Base-by-base conservation (phyloP, 2,888 invertebrate species). In the Polietes domitor region DNA sequence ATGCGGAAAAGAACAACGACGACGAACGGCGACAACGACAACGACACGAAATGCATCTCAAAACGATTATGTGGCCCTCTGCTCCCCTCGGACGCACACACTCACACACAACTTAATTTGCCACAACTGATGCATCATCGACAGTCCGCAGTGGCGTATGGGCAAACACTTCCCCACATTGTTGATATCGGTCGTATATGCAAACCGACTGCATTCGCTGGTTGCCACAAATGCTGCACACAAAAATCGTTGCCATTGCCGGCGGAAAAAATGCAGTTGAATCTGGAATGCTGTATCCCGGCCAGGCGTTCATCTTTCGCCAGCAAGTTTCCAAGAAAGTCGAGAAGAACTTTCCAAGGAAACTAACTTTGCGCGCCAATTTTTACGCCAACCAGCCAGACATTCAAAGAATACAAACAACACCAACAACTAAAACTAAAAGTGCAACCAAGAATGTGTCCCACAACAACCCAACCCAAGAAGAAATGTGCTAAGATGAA, bases 261-360 rank as follows among this genome's bases (percentile, higher is more conserved):
- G 68, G 6, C 65, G 65, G 65, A 50, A 76, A 83, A 81, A 84
- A 53, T 84, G 84, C 84, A 84, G 72, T 78, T 81, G 78, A 81
- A 76, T 79, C 24, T 76, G 15, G 63, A 24, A 9, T 84, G 73
- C 78, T 81, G 65, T 63, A 76, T 73, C n/a, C 17, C 50, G 50
- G 61, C 26, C 81, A 84, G 84, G 84, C 58, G 55, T 76, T 84
- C 84, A 84, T 84, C 65, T 78, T 78, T 12, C 15, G 5, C 10
- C n/a, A 78, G 75, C 7, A 81, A 78, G 61, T 43, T 50, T 19
- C 32, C 41, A 72, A 78, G 81, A 84, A 47, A 47, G 58, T 21
- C 17, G 32, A n/a, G 41, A 50, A 80, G 65, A 63, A n/a, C 53
- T 68, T 77, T 75, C 58, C 12, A 75, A 77, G 81, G 81, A 80